Conservation (phyloP, 2,888 invertebrate species). For the Lasioglossum leucozonium region DNA sequence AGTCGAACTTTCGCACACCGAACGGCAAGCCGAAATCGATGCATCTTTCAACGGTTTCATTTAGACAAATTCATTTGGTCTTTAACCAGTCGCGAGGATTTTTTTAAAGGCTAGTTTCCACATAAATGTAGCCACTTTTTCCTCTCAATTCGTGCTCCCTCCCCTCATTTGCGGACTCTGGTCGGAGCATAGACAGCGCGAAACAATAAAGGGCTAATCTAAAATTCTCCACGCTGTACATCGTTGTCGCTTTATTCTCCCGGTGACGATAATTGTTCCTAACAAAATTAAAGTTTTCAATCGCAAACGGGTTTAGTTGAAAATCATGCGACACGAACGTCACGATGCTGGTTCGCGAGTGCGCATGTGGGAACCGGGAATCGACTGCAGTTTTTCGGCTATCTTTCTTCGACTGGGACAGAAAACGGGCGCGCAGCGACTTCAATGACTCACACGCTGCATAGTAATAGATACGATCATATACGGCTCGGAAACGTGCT, state of each 20-base stretch:
- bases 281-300: not conserved
- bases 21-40: not conserved
- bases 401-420: not conserved
- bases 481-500: slow-evolving; percentile 13
- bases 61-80: not conserved
- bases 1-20: not conserved
- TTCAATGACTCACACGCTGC: slow-evolving; percentile 10
- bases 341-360: not conserved
- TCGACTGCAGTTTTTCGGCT: not conserved
- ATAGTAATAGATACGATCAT: slow-evolving; percentile 15
- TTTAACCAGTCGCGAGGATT: not conserved
- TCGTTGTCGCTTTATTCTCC: too few relatives aligned
- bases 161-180: too few relatives aligned
- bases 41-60: not conserved
- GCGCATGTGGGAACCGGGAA: not conserved
- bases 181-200: too few relatives aligned
- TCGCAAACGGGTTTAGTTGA: not conserved
- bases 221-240: too few relatives aligned
- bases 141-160: too few relatives aligned
- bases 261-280: too few relatives aligned
- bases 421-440: not conserved
- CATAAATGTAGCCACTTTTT: too few relatives aligned
- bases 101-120: not conserved
- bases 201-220: too few relatives aligned
- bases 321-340: not conserved